Conservation (phyloP, 2,113 vertebrate species). For the Limanda limanda region DNA sequence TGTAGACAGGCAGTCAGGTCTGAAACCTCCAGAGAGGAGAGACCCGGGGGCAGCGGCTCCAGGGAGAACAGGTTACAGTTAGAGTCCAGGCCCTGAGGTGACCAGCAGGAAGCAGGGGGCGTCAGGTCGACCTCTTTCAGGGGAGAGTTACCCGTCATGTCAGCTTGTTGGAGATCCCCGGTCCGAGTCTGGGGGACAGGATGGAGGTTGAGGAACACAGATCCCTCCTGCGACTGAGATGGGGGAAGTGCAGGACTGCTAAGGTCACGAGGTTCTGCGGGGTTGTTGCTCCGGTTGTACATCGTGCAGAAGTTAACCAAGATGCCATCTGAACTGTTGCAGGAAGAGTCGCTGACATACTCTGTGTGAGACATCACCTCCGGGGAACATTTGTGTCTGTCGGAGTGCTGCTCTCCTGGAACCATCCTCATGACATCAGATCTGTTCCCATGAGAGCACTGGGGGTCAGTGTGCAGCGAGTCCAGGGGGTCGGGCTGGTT, state of each 20-base stretch:
- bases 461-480: constrained; percentile 70
- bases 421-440: constrained; percentile 69
- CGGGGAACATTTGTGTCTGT: constrained; percentile 80
- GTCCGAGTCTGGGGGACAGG: constrained; percentile 86
- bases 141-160: constrained; percentile 40
- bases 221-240: constrained; percentile 75
- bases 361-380: constrained; percentile 85
- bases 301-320: constrained; percentile 95
- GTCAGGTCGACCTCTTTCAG: constrained; percentile 59
- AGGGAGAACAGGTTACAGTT: constrained; percentile 92
- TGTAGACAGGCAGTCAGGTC: constrained; percentile 91
- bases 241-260: constrained; percentile 85
- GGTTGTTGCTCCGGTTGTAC: constrained; percentile 90
- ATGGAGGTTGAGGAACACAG: constrained; percentile 92
- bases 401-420: constrained; percentile 82
- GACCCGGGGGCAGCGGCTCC: constrained; percentile 80
- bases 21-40: constrained; percentile 80
- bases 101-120: constrained; percentile 80
- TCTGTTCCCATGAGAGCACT: constrained; percentile 63
- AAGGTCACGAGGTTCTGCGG: constrained; percentile 85
- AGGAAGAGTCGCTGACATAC: constrained; percentile 91
- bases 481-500: constrained; percentile 75
- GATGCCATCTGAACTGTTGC: constrained; percentile 93
- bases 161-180: constrained; percentile 42
- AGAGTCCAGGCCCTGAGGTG: constrained; percentile 88